Evolutionary conservation across 2,888 invertebrate genomes (phyloP), one percentile per base, ranked within the genome.

Genomic region (Drosophila melanosoma): DNA sequence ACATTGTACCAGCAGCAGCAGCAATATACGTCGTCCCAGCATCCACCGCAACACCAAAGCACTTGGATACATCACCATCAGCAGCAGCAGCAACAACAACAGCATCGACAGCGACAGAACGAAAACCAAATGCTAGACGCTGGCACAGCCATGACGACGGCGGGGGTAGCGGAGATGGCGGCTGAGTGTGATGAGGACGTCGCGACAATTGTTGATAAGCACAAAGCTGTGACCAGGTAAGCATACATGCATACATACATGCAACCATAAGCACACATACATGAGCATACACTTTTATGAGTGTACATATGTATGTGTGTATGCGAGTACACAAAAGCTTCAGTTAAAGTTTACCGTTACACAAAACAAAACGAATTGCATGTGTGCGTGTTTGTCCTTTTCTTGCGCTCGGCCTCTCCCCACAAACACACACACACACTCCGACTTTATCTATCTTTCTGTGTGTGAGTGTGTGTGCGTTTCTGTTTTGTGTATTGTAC

Each of bases 191-290:
- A 82, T 73, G 81, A 74, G 68, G 64, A 59, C 68, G 68, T 74
- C 60, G 72, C 75, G 72, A 65, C 78, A 81, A 77, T 79, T 74
- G 81, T 74, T 79, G 82, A 82, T 82, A 82, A 81, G 82, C 79
- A 71, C 64, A 82, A 82, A 76, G 76, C 79, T 72, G 70, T 79
- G 70, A 70, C 79, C 77, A 83, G 82, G 82, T 83, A 79, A 76
- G 80, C 59, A 67, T 62, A 54, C 36, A 64, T 58, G 35, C 23
- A 48, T 49, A 33, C 56, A 59, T 45, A 42, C 52, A 67, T 42
- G 29, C 12, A 49, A 17, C 36, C 52, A 42, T 49, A 6, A 57
- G 26, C 15, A 3, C 29, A 52, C 32, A 56, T 54, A n/a, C n/a
- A 40, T 40, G 40, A 40, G 10, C 40, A 40, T 11, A 40, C 52